phyloP scores from a whole-genome alignment of 2,888 invertebrate genomes.

The Drosophila setosimentum region DNA sequence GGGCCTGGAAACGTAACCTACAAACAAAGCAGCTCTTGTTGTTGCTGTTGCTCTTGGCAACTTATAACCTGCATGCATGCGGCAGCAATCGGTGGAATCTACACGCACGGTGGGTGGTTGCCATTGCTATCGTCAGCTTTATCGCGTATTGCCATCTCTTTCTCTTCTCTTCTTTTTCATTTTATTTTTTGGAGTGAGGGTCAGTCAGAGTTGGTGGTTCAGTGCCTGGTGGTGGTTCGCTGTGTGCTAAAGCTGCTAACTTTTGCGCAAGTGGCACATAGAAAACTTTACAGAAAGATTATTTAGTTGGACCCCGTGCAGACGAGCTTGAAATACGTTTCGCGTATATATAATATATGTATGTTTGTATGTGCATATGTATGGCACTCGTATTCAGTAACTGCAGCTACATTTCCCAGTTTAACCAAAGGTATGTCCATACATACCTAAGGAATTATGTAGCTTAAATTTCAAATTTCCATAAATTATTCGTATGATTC shows the following conservation, averaged over 20 bases:
- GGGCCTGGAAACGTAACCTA: background rate
- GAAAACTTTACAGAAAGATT: constrained; percentile 68
- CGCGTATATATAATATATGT: constrained; percentile 14
- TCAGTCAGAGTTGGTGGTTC: background rate
- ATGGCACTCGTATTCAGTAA: constrained; percentile 24
- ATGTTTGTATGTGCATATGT: background rate
- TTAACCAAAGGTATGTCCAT: background rate
- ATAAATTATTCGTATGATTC: background rate
- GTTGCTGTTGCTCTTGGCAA: constrained; percentile 5
- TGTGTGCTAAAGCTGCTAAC: constrained; percentile 31
- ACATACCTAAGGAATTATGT: background rate
- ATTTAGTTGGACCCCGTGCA: constrained; percentile 54
- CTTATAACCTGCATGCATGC: constrained; percentile 33
- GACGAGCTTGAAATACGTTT: constrained; percentile 31
- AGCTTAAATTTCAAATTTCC: background rate
- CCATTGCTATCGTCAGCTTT: background rate
- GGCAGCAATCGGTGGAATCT: constrained; percentile 37
- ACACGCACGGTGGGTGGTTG: constrained; percentile 31
- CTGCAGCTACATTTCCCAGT: constrained; percentile 7
- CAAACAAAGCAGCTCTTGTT: constrained; percentile 1
- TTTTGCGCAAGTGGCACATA: constrained; percentile 48
- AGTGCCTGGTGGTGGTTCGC: constrained; percentile 1
- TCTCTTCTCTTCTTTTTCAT: background rate
- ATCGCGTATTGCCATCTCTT: background rate
- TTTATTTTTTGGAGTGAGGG: background rate